A percentile compares a stretch with the other conserved stretches of the same genome.
phyloP scores from a whole-genome alignment of 2,113 vertebrate species.

The Archilochus colubris region DNA sequence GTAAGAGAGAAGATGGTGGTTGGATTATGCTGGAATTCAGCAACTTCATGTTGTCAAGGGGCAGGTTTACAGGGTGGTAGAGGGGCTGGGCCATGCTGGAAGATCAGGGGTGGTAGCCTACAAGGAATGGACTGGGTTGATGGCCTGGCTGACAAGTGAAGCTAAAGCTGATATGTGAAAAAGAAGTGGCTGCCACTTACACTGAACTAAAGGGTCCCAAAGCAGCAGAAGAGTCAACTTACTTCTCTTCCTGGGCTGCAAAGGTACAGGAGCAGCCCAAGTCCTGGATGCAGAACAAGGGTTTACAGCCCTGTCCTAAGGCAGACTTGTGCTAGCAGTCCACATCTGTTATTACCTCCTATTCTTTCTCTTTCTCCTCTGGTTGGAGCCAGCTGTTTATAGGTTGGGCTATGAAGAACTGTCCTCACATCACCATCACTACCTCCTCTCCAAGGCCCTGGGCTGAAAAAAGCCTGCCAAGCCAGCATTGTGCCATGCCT shows the following conservation, averaged over 20 bases:
- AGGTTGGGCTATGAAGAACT: neutral
- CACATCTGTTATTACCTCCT: neutral
- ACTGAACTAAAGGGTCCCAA: neutral
- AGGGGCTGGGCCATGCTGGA: neutral
- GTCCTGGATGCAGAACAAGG: neutral
- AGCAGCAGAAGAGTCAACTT: neutral
- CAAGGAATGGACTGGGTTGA: neutral
- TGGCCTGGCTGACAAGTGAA: neutral
- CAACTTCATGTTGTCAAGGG: neutral
- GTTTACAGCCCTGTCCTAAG: neutral
- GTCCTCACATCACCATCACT: neutral
- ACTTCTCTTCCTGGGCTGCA: fast-evolving
- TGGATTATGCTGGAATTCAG: neutral
- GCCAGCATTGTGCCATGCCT: neutral
- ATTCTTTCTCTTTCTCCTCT: neutral
- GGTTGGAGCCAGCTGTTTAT: neutral
- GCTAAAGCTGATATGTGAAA: neutral
- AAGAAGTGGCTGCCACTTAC: neutral
- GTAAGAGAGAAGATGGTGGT: neutral
- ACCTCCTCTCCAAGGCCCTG: neutral
- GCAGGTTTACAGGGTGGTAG: neutral
- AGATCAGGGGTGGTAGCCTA: neutral
- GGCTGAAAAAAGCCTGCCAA: neutral
- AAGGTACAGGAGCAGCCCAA: neutral
- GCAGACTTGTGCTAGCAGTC: neutral